phyloP scores from a whole-genome alignment of 2,113 vertebrate species.

The Macroglossus sobrinus region DNA sequence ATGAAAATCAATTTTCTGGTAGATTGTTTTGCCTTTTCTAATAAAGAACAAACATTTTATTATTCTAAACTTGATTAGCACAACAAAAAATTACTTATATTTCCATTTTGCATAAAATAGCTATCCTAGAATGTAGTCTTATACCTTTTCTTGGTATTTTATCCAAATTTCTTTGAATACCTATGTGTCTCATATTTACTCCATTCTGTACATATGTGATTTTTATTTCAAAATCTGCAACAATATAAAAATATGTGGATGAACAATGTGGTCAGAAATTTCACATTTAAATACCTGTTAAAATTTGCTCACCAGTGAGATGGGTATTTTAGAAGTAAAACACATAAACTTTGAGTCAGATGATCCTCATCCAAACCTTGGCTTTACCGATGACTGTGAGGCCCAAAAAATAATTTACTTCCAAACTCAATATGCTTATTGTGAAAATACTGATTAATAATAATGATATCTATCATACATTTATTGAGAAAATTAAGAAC shows the following conservation, averaged over 20 bases:
- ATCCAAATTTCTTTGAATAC: background rate
- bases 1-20: slow-evolving; percentile 37
- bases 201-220: background rate
- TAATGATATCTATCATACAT: background rate
- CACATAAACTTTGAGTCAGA: background rate
- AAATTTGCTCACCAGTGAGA: background rate
- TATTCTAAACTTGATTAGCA: background rate
- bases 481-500: background rate
- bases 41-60: background rate
- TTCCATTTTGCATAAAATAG: slow-evolving; percentile 27
- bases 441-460: background rate
- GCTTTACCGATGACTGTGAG: background rate
- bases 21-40: slow-evolving; percentile 18
- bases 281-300: background rate
- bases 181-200: background rate
- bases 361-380: background rate
- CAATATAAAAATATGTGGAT: background rate
- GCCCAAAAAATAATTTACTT: background rate
- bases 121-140: background rate
- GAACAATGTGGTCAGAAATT: background rate
- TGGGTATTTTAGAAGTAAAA: background rate
- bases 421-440: background rate
- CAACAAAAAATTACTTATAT: slow-evolving; percentile 4
- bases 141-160: slow-evolving; percentile 21
- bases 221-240: background rate